Conservation (phyloP, 2,888 invertebrate genomes). For the Sminthurides aquaticus region DNA sequence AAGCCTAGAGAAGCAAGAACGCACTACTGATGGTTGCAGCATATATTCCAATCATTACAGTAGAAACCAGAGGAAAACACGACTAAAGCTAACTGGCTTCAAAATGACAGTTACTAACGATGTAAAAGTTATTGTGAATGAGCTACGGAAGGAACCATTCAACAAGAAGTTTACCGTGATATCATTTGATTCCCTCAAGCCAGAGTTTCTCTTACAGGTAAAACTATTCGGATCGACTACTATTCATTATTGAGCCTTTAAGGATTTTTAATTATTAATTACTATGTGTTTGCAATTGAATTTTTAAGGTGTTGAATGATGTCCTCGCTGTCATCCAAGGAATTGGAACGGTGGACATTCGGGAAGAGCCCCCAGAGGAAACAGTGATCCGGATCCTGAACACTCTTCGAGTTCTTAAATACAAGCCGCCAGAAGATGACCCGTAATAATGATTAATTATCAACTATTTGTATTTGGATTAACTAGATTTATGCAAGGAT, state of each 20-base stretch:
- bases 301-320: constrained; percentile 59
- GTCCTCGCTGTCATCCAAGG: constrained; percentile 65
- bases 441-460: too few species aligned
- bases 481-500: too few species aligned
- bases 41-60: too few species aligned
- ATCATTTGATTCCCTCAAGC: constrained; percentile 71
- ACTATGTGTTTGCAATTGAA: too few species aligned
- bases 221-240: too few species aligned
- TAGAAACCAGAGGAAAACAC: too few species aligned
- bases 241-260: too few species aligned
- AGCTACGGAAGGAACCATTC: constrained; percentile 64
- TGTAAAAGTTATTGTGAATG: constrained; percentile 62
- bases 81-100: too few species aligned
- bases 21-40: too few species aligned
- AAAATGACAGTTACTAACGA: constrained; percentile 56
- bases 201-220: constrained; percentile 65
- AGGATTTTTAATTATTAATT: too few species aligned
- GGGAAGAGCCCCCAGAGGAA: constrained; percentile 55
- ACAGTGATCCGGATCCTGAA: constrained; percentile 64
- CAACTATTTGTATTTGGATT: constrained; percentile 23
- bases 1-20: too few species aligned
- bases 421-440: constrained; percentile 57
- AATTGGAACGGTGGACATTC: constrained; percentile 63
- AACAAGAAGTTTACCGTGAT: constrained; percentile 70
- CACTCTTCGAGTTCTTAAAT: constrained; percentile 68